Percentiles rank a stretch among this genome's conserved stretches.
phyloP scores from a whole-genome alignment of 2,888 invertebrate genomes.

The Capitulum mitella region DNA sequence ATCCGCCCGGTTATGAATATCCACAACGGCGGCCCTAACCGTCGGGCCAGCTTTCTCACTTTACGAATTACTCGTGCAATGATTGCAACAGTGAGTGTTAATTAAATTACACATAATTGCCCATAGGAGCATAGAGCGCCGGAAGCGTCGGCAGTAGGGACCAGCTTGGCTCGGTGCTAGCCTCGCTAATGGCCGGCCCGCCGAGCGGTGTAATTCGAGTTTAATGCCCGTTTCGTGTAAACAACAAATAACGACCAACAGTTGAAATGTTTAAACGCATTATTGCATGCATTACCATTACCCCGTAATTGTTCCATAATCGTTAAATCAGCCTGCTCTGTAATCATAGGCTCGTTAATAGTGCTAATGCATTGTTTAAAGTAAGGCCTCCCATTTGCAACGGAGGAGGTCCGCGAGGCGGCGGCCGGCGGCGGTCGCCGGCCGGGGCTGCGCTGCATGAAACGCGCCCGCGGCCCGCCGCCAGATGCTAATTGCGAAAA shows the following conservation, averaged over 20 bases:
- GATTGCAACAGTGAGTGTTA: conserved; percentile 24
- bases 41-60: neutral
- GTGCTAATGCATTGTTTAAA: conserved; percentile 22
- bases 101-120: conserved; percentile 24
- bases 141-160: neutral
- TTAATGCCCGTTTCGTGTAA: conserved; percentile 1
- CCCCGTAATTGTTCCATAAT: conserved; percentile 19
- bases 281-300: conserved; percentile 22
- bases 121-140: conserved; percentile 15
- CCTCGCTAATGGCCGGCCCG: neutral
- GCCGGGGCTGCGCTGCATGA: too few species aligned
- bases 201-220: neutral
- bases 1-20: conserved; percentile 17
- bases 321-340: conserved; percentile 15
- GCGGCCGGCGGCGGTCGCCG: too few species aligned
- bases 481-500: neutral
- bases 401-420: neutral
- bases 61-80: conserved; percentile 16
- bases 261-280: conserved; percentile 22
- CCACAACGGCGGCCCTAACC: neutral
- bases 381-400: conserved; percentile 10
- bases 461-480: too few species aligned
- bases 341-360: conserved; percentile 21
- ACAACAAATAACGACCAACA: neutral
- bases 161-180: neutral